Evolutionary conservation across 2,888 invertebrate genomes (phyloP), one percentile per base, ranked within the genome.

Genomic region (Teleiodes luculella): DNA sequence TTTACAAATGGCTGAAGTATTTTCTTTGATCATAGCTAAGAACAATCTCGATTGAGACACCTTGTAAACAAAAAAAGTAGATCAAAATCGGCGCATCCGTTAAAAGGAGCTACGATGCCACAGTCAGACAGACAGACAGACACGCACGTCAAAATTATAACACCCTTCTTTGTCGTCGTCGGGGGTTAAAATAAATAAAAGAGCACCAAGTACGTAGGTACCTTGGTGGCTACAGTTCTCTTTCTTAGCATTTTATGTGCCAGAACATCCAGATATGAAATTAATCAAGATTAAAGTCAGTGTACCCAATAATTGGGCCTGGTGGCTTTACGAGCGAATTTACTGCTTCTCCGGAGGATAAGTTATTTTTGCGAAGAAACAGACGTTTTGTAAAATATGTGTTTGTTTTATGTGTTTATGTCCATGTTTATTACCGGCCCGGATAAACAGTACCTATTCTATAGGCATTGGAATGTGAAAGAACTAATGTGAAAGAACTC

Each of bases 271-370:
- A 59, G 64, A 67, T 71, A 67, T 64, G 67, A 66, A 70, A 83
- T 85, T 79, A 76, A 79, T 85, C 80, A 78, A 70, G 74, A 82
- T 80, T 79, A 77, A 79, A 76, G 77, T 76, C 78, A 78, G 70
- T 66, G 64, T 75, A 78, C 76, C 72, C 77, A 76, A 80, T 86
- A 83, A 86, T 86, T 83, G 80, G 74, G 70, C 63, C 72, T 73
- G 74, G 72, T 72, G 65, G 74, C 72, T 69, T 85, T 81, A 82
- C 72, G 78, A 74, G 67, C 64, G 72, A 76, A 83, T 86, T 86
- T 82, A 83, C 73, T 78, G 78, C 72, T 74, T 78, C 74, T 63
- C 63, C 65, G 62, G 65, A 64, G 63, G 67, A 61, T 58, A 71
- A 76, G 68, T 74, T 73, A 74, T 80, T 78, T 78, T 80, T 72